phyloP scores from a whole-genome alignment of 2,888 invertebrate species.

The Acanthacorydalis orientalis region DNA sequence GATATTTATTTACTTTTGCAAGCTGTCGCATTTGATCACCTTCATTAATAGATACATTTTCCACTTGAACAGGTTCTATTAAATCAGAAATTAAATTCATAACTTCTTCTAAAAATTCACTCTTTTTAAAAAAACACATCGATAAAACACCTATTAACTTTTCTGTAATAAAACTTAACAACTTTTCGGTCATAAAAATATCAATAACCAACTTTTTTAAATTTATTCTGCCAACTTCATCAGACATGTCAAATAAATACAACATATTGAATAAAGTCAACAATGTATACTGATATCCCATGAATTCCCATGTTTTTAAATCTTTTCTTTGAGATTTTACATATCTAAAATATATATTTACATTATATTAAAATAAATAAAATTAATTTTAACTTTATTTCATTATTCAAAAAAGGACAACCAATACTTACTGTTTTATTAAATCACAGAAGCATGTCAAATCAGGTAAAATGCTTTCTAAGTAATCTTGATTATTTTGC shows the following conservation, averaged over 20 bases:
- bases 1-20: background rate
- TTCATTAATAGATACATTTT: slow-evolving; percentile 24
- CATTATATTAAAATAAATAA: background rate
- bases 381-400: background rate
- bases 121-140: slow-evolving; percentile 12
- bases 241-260: slow-evolving; percentile 42
- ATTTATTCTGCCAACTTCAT: slow-evolving; percentile 39
- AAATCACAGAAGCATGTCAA: slow-evolving; percentile 55
- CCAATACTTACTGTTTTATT: slow-evolving; percentile 43
- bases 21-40: slow-evolving; percentile 28
- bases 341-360: background rate
- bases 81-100: slow-evolving; percentile 18
- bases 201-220: slow-evolving; percentile 33
- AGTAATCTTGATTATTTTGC: slow-evolving; percentile 28
- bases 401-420: slow-evolving; percentile 8
- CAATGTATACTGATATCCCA: slow-evolving; percentile 39
- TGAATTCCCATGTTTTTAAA: slow-evolving; percentile 19
- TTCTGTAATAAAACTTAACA: slow-evolving; percentile 17
- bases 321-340: background rate
- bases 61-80: slow-evolving; percentile 23
- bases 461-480: slow-evolving; percentile 51
- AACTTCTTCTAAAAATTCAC: slow-evolving; percentile 14
- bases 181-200: slow-evolving; percentile 30
- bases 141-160: slow-evolving; percentile 11
- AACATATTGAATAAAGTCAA: slow-evolving; percentile 43